phyloP scores from a whole-genome alignment of 2,797 vertebrate species.

The Margarornis squamiger region DNA sequence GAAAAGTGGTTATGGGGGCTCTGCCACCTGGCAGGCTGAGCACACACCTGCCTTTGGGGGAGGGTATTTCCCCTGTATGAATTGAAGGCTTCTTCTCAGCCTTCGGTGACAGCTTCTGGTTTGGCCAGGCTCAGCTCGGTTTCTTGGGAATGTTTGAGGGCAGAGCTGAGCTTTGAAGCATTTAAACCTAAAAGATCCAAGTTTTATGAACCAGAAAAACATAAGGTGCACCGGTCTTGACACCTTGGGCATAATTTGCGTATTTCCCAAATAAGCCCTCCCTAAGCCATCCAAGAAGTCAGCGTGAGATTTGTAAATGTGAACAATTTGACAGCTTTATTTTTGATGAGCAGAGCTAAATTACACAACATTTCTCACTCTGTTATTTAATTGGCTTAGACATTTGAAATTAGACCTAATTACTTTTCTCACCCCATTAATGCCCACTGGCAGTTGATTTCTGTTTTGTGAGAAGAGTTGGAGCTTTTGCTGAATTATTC shows the following conservation, averaged over 20 bases:
- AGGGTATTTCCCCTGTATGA: background rate
- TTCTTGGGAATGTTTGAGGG: background rate
- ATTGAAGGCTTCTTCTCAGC: background rate
- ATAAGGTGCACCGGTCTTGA: background rate
- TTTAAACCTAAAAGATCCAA: background rate
- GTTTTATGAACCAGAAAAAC: constrained; percentile 19
- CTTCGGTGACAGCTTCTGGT: background rate
- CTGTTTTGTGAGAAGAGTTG: background rate
- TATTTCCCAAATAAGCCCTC: background rate
- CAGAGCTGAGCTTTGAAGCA: background rate
- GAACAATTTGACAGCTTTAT: background rate
- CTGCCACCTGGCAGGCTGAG: background rate
- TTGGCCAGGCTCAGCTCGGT: background rate
- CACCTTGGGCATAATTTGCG: background rate
- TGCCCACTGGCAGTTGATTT: background rate
- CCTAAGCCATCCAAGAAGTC: background rate
- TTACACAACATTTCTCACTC: background rate
- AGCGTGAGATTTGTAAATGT: background rate
- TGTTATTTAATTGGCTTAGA: constrained; percentile 9
- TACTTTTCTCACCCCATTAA: constrained; percentile 33
- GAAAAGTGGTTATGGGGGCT: background rate
- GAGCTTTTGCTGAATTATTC: background rate
- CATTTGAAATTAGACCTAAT: constrained; percentile 60
- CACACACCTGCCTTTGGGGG: background rate
- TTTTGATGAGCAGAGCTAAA: constrained; percentile 18